Percentiles rank a stretch among this genome's conserved stretches.
Conservation (phyloP, 2,113 vertebrate genomes). For the Clupea harengus region DNA sequence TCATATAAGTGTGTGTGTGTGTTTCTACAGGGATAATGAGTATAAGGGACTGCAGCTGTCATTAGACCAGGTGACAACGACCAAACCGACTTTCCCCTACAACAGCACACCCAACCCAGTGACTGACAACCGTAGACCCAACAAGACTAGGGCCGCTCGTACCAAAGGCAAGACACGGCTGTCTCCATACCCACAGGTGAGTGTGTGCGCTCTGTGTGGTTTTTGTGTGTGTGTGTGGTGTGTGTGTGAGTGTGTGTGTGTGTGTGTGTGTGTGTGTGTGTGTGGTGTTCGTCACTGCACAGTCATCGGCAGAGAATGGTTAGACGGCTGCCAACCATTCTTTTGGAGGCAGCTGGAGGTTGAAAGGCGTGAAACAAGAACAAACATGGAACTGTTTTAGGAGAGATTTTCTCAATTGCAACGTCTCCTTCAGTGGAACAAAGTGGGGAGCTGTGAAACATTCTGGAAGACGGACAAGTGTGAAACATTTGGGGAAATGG, state of each 20-base stretch:
- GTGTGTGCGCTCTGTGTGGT: neutral
- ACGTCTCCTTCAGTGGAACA: neutral
- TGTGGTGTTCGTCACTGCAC: neutral
- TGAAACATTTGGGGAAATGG: neutral
- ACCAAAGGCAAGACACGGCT: conserved; percentile 88
- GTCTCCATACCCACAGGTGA: conserved; percentile 93
- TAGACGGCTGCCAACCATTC: neutral
- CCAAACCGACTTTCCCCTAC: conserved; percentile 84
- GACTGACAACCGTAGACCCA: conserved; percentile 79
- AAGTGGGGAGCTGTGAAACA: neutral
- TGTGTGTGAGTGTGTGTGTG: neutral
- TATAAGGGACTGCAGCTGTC: conserved; percentile 97
- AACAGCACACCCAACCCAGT: conserved; percentile 76
- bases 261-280: conserved; percentile 15
- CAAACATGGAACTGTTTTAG: neutral
- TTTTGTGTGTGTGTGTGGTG: neutral
- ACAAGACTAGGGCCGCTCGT: conserved; percentile 78
- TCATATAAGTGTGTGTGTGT: conserved; percentile 16
- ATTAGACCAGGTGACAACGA: conserved; percentile 87
- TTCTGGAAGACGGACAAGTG: neutral
- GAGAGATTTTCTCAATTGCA: neutral
- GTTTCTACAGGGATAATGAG: conserved; percentile 85
- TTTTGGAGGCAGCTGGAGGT: neutral
- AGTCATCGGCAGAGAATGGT: neutral
- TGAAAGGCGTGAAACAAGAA: conserved; percentile 14